These are phyloP conservation scores for Onthophagus taurus DNA, from an alignment of 1,140 invertebrate species.

Conservation along the genomic window DNA sequence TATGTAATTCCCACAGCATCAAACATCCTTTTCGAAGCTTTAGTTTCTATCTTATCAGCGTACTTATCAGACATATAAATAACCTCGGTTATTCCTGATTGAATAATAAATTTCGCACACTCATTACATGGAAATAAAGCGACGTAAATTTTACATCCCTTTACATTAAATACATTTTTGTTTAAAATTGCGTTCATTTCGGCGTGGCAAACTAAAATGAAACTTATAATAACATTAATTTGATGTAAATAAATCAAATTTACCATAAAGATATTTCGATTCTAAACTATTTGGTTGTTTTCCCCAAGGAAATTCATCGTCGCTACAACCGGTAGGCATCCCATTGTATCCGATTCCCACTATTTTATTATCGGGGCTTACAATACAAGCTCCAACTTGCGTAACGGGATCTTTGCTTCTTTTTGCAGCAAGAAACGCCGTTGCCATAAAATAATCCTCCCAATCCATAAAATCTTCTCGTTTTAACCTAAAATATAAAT, in stretches of 20 bases:
- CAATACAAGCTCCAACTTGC: conserved; percentile 90
- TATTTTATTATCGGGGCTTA: conserved; percentile 81
- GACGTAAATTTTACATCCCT: conserved; percentile 77
- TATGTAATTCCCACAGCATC: conserved; percentile 62
- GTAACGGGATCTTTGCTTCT: conserved; percentile 88
- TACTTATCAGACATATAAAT: conserved; percentile 79
- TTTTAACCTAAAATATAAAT: conserved; percentile 22
- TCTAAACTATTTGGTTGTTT: conserved; percentile 41
- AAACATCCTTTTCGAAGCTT: conserved; percentile 74
- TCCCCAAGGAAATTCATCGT: conserved; percentile 83
- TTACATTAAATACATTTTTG: conserved; percentile 68
- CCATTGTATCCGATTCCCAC: conserved; percentile 95
- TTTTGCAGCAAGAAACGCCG: conserved; percentile 72
- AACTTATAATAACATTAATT: neutral
- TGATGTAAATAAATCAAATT: neutral
- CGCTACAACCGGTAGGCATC: conserved; percentile 79
- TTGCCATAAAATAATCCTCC: conserved; percentile 93
- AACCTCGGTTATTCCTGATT: conserved; percentile 76
- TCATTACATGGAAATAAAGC: conserved; percentile 91
- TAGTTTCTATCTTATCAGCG: conserved; percentile 51
- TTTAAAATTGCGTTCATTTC: conserved; percentile 96
- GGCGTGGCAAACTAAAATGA: conserved; percentile 84
- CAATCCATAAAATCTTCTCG: conserved; percentile 42
- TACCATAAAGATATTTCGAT: conserved; percentile 79
- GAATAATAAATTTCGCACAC: conserved; percentile 95